Conservation (phyloP, 2,888 invertebrate genomes). For the Pandemis cinnamomeana region DNA sequence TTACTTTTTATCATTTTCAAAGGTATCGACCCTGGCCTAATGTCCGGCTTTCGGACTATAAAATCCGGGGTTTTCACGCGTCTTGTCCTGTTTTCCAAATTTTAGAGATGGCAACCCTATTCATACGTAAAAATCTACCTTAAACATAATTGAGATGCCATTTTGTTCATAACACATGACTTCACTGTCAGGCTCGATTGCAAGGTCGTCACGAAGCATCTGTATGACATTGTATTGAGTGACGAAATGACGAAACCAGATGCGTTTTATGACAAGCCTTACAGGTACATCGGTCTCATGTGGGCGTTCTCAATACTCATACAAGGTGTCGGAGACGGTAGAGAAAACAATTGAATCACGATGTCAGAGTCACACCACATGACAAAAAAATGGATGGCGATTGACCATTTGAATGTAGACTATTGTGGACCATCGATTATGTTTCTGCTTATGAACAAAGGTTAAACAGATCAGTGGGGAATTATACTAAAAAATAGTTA, state of each 20-base stretch:
- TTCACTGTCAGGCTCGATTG: neutral
- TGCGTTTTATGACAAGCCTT: conserved; percentile 25
- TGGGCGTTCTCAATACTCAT: conserved; percentile 27
- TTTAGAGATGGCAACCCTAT: too few species aligned
- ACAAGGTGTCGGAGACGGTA: conserved; percentile 12
- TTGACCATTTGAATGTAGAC: neutral
- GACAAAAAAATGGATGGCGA: neutral
- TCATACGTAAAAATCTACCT: conserved; percentile 19
- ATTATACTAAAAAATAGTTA: too few species aligned
- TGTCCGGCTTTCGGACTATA: too few species aligned
- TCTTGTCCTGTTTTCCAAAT: too few species aligned
- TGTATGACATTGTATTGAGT: conserved; percentile 18
- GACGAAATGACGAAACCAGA: conserved; percentile 16
- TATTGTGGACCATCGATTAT: neutral
- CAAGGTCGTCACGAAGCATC: conserved; percentile 28
- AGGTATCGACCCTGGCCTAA: too few species aligned
- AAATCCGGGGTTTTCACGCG: too few species aligned
- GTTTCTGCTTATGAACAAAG: too few species aligned
- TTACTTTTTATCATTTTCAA: too few species aligned
- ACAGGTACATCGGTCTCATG: conserved; percentile 8
- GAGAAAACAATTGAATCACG: conserved; percentile 15
- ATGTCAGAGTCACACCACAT: neutral
- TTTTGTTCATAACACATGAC: neutral
- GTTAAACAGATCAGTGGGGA: too few species aligned
- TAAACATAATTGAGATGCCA: conserved; percentile 30